phyloP scores from a whole-genome alignment of 2,888 invertebrate species.

The Drosophila nr. fundita region DNA sequence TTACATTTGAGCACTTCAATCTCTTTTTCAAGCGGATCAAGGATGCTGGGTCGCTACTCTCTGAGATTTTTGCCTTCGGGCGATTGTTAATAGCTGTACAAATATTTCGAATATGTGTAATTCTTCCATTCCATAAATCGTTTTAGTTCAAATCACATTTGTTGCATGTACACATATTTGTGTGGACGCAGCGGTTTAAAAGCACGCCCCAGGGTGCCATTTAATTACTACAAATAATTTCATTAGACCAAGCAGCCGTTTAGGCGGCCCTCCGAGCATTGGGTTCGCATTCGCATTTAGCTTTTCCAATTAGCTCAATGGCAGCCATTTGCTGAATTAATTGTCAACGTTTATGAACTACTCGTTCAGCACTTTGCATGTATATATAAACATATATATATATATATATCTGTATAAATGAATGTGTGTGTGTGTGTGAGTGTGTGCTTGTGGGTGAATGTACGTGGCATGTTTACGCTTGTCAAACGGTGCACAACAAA shows the following conservation, averaged over 20 bases:
- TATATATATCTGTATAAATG: neutral
- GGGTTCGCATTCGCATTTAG: constrained; percentile 67
- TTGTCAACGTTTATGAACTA: constrained; percentile 79
- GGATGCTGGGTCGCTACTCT: accelerated
- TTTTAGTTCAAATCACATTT: constrained; percentile 5
- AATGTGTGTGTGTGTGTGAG: neutral
- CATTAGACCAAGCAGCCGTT: constrained; percentile 55
- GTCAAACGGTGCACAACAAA: constrained; percentile 27
- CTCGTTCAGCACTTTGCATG: constrained; percentile 25
- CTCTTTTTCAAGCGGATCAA: constrained; percentile 49
- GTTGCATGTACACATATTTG: neutral
- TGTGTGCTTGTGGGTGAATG: neutral
- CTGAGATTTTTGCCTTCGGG: constrained; percentile 30
- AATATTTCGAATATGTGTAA: constrained; percentile 1
- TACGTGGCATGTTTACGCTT: constrained; percentile 37
- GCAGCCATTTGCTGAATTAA: constrained; percentile 71
- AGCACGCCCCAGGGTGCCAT: constrained; percentile 64
- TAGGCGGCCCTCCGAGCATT: constrained; percentile 40
- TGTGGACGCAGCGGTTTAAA: constrained; percentile 29
- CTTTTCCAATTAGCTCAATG: constrained; percentile 78
- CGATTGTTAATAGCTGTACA: neutral
- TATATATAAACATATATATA: constrained; percentile 4
- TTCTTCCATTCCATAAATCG: neutral
- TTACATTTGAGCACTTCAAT: constrained; percentile 59
- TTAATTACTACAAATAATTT: constrained; percentile 74